These are phyloP conservation scores for Rotaria sp. DNA, from an alignment of 2,888 invertebrate species.

Conservation along the genomic window DNA sequence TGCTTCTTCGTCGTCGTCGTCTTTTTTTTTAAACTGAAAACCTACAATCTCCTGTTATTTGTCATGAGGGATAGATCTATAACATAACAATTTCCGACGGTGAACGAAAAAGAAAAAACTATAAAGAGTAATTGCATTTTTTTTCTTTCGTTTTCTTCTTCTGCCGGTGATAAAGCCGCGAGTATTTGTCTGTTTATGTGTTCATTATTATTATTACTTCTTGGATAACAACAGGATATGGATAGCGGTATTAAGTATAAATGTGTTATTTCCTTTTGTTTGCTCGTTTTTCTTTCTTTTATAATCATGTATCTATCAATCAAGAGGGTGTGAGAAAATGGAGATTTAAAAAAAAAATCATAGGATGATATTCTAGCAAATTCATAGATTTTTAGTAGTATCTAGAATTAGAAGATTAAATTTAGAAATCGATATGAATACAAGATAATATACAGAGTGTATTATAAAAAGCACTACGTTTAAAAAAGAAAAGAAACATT, in stretches of 20 bases:
- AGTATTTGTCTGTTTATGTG: slow-evolving; percentile 10
- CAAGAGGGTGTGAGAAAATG: neutral
- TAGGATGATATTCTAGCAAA: neutral
- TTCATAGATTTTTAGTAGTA: neutral
- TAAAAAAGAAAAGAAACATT: too few relatives aligned
- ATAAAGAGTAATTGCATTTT: slow-evolving; percentile 5
- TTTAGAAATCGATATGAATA: too few relatives aligned
- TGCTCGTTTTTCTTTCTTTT: neutral
- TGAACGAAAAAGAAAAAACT: neutral
- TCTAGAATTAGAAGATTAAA: too few relatives aligned
- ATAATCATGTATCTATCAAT: neutral
- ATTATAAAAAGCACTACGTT: too few relatives aligned
- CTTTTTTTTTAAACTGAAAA: neutral
- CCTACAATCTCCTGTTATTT: neutral
- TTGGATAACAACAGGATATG: slow-evolving; percentile 22
- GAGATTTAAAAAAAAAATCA: neutral
- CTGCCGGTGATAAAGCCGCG: neutral
- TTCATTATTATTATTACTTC: neutral
- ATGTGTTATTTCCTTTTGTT: neutral
- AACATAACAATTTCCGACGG: neutral
- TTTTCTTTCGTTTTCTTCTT: neutral
- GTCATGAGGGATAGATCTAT: neutral
- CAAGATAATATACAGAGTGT: too few relatives aligned
- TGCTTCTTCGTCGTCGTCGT: too few relatives aligned
- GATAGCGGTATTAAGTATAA: neutral